phyloP scores from a whole-genome alignment of 2,113 vertebrate species.

The Mesitornis unicolor region DNA sequence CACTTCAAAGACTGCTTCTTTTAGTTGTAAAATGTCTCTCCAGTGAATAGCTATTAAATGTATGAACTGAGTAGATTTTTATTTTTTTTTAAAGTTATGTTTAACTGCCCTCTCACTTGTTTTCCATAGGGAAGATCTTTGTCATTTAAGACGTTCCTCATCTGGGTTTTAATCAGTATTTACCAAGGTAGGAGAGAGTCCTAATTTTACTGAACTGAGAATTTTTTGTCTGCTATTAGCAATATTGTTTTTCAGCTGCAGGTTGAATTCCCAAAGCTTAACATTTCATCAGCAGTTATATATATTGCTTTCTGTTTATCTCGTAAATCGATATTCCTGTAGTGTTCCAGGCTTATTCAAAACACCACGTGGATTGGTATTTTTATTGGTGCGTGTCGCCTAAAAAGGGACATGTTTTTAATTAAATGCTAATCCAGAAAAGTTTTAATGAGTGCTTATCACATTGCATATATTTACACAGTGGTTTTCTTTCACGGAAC shows the following conservation, averaged over 20 bases:
- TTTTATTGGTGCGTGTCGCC: conserved; percentile 50
- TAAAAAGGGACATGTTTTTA: conserved; percentile 66
- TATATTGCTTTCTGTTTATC: conserved; percentile 58
- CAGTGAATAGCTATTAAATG: neutral
- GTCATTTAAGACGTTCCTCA: conserved; percentile 89
- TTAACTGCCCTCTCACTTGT: conserved; percentile 30
- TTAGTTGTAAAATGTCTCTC: neutral
- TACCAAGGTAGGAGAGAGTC: conserved; percentile 78
- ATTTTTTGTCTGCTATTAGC: conserved; percentile 33
- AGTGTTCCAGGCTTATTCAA: neutral
- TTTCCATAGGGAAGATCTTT: conserved; percentile 87
- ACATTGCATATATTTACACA: conserved; percentile 57
- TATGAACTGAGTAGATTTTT: neutral
- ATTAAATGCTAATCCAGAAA: conserved; percentile 72
- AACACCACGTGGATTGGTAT: neutral
- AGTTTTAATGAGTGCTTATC: conserved; percentile 61
- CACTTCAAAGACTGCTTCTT: neutral
- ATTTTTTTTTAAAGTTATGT: neutral
- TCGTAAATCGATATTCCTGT: conserved; percentile 63
- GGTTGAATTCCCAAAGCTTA: conserved; percentile 61
- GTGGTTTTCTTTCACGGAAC: conserved; percentile 42
- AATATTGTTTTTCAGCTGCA: conserved; percentile 57
- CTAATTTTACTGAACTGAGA: neutral
- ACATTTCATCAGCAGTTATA: conserved; percentile 50
- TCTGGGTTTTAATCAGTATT: conserved; percentile 84